phyloP scores from a whole-genome alignment of 2,797 vertebrate species.

The Bradypus variegatus region DNA sequence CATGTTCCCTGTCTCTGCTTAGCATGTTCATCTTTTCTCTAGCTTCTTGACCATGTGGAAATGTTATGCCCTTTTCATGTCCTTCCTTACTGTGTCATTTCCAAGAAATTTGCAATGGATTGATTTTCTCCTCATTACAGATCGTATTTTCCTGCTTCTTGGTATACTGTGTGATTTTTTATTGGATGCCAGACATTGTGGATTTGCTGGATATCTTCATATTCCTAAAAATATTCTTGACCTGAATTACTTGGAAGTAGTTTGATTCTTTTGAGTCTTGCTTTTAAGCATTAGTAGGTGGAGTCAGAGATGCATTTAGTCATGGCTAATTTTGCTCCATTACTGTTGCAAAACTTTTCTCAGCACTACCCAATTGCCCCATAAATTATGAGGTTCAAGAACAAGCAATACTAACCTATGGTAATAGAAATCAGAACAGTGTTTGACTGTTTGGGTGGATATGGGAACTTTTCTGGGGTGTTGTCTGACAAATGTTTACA shows the following conservation, averaged over 20 bases:
- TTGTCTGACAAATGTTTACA: neutral
- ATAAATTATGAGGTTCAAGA: neutral
- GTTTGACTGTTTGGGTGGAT: neutral
- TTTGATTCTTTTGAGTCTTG: slow-evolving; percentile 30
- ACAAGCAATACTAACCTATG: neutral
- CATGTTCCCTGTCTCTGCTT: neutral
- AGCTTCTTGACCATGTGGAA: neutral
- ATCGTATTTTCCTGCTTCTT: slow-evolving; percentile 36
- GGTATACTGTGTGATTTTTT: neutral
- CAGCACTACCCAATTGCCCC: neutral
- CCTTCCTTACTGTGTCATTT: neutral
- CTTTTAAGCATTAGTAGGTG: slow-evolving; percentile 35
- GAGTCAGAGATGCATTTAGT: neutral
- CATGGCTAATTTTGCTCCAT: slow-evolving; percentile 8
- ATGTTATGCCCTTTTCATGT: neutral
- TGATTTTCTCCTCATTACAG: neutral
- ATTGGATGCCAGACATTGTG: slow-evolving; percentile 2
- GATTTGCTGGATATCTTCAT: slow-evolving; percentile 37
- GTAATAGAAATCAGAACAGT: neutral
- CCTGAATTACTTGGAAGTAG: slow-evolving; percentile 27
- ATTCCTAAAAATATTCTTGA: slow-evolving; percentile 53
- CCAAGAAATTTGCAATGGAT: slow-evolving; percentile 16
- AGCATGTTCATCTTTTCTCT: neutral
- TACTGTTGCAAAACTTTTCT: neutral
- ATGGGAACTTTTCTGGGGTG: neutral